A percentile compares a stretch with the other conserved stretches of the same genome.
Conservation (phyloP, 1,140 invertebrate species). For the Centruroides sculpturatus region DNA sequence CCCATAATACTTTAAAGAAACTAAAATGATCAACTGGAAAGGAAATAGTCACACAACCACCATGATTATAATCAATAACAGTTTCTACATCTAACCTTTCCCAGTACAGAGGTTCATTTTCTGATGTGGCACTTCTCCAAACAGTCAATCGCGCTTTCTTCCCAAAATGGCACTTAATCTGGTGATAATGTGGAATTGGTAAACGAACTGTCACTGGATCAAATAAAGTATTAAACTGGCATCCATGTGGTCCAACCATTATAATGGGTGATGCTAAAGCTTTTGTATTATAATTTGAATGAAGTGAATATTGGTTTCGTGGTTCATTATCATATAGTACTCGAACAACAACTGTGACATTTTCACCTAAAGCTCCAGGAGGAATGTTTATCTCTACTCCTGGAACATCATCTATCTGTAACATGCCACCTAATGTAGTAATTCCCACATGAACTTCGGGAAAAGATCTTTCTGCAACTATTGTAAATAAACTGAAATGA, state of each 20-base stretch:
- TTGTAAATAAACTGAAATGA: conserved; percentile 22
- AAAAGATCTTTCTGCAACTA: conserved; percentile 15
- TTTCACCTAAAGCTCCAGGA: conserved; percentile 13
- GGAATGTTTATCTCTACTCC: conserved; percentile 23
- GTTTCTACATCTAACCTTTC: conserved; percentile 12
- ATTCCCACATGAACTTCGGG: conserved; percentile 15
- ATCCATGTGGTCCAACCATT: conserved; percentile 23
- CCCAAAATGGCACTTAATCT: conserved; percentile 13
- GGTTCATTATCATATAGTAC: conserved; percentile 19
- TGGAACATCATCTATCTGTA: conserved; percentile 18
- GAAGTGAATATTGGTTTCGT: background rate
- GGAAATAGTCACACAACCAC: conserved; percentile 7
- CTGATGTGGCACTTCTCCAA: conserved; percentile 19
- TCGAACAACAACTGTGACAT: conserved; percentile 19
- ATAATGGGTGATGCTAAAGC: conserved; percentile 23
- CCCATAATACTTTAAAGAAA: conserved; percentile 23
- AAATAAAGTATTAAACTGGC: conserved; percentile 14
- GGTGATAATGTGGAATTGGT: conserved; percentile 20
- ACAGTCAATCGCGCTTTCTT: conserved; percentile 10
- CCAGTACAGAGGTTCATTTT: conserved; percentile 18
- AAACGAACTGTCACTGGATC: conserved; percentile 15
- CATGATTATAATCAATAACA: background rate
- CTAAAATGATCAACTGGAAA: conserved; percentile 23
- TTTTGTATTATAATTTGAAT: background rate
- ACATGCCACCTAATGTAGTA: conserved; percentile 14